phyloP scores from a whole-genome alignment of 2,113 vertebrate genomes.

The Eulacestoma nigropectus region DNA sequence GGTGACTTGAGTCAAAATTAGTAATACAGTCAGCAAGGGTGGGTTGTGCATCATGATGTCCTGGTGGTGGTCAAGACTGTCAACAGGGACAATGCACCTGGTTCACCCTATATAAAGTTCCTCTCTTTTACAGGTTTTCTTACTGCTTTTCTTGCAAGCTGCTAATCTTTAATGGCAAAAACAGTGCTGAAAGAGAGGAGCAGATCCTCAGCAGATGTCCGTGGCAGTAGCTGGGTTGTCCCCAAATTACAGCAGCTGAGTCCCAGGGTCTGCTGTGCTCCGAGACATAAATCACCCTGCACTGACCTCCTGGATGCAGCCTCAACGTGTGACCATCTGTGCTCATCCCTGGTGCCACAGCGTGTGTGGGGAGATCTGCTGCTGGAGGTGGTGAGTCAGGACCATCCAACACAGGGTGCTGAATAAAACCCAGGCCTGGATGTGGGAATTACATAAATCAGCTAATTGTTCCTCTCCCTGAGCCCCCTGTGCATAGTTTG shows the following conservation, averaged over 20 bases:
- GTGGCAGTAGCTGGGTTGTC: neutral
- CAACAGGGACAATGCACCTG: neutral
- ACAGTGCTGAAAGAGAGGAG: neutral
- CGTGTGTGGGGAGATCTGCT: neutral
- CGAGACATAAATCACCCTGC: neutral
- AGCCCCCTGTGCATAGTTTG: neutral
- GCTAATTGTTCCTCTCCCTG: neutral
- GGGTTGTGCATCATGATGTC: neutral
- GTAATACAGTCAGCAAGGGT: neutral
- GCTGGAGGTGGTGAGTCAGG: neutral
- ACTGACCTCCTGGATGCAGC: neutral
- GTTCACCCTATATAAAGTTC: neutral
- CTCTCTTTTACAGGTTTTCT: neutral
- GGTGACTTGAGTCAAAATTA: neutral
- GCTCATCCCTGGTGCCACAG: neutral
- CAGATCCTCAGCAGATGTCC: slow-evolving; percentile 9
- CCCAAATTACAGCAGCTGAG: slow-evolving; percentile 13
- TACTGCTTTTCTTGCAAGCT: neutral
- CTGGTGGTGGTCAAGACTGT: neutral
- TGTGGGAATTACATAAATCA: neutral
- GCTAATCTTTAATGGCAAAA: neutral
- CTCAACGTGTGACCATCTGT: neutral
- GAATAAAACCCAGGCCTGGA: neutral
- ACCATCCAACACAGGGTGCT: neutral
- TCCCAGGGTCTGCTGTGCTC: neutral